phyloP scores from a whole-genome alignment of 2,113 vertebrate genomes.

The Pholis gunnellus region DNA sequence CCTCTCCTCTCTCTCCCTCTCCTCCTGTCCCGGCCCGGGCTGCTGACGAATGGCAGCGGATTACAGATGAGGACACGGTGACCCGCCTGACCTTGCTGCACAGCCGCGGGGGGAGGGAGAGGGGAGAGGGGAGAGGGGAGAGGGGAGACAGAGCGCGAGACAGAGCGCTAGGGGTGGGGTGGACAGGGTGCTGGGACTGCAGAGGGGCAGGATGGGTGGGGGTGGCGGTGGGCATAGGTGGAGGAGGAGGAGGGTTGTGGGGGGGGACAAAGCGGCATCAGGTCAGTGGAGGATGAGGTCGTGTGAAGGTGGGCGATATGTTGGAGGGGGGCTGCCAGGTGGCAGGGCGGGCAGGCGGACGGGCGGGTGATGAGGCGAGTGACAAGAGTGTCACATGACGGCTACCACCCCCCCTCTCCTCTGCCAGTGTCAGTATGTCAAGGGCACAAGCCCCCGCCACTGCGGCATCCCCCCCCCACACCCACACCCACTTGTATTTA shows the following conservation, averaged over 20 bases:
- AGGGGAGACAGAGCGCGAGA: constrained; percentile 71
- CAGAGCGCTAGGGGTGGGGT: constrained; percentile 76
- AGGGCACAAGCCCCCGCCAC: constrained; percentile 83
- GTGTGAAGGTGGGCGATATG: constrained; percentile 82
- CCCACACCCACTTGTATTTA: constrained; percentile 43
- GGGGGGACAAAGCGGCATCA: constrained; percentile 82
- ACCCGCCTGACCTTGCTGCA: constrained; percentile 96
- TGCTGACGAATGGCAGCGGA: constrained; percentile 98
- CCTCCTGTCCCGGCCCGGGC: constrained; percentile 91
- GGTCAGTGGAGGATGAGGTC: constrained; percentile 95
- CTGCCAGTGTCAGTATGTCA: constrained; percentile 92
- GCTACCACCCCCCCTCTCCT: constrained; percentile 51
- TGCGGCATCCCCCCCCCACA: constrained; percentile 63
- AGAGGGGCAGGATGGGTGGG: constrained; percentile 63
- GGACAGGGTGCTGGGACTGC: constrained; percentile 84
- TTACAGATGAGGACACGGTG: constrained; percentile 99
- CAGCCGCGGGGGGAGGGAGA: constrained; percentile 82
- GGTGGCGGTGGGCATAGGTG: constrained; percentile 80
- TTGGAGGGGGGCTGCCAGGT: constrained; percentile 86
- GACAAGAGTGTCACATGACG: constrained; percentile 94
- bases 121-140: not conserved
- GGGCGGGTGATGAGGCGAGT: constrained; percentile 77
- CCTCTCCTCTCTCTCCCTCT: constrained; percentile 78
- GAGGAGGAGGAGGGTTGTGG: not conserved
- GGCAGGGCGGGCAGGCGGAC: constrained; percentile 63